Percentiles rank a stretch among this genome's conserved stretches.
These are phyloP conservation scores for Lates japonicus DNA, from an alignment of 2,797 vertebrate species.

Conservation along the genomic window DNA sequence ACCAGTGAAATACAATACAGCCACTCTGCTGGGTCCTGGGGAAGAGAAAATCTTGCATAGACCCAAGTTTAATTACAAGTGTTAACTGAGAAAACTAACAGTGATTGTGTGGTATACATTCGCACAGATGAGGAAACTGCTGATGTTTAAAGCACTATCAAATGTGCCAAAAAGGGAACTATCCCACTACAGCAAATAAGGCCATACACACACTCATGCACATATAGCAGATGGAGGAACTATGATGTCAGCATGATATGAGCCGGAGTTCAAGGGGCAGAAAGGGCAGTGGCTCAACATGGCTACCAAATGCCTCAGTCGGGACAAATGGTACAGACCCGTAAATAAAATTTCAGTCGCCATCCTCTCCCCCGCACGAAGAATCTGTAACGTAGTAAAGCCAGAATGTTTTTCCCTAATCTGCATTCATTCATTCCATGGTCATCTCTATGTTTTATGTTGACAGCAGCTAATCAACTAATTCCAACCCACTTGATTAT, in stretches of 20 bases:
- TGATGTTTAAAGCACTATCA: conserved; percentile 1
- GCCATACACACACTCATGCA: conserved; percentile 1
- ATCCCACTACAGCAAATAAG: neutral
- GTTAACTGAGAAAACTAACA: conserved; percentile 11
- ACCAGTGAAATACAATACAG: conserved; percentile 28
- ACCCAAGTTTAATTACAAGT: neutral
- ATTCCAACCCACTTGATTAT: conserved; percentile 31
- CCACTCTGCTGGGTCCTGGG: conserved; percentile 21
- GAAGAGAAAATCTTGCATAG: conserved; percentile 2
- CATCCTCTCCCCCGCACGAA: neutral
- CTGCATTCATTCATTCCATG: neutral
- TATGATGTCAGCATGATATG: conserved; percentile 35
- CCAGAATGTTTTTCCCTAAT: neutral
- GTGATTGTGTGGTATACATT: conserved; percentile 1
- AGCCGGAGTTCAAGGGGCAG: conserved; percentile 27
- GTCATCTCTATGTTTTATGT: conserved; percentile 26
- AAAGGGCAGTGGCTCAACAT: conserved; percentile 38
- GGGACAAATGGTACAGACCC: conserved; percentile 23
- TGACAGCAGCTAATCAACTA: conserved; percentile 19
- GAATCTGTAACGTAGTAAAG: neutral
- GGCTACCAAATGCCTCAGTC: conserved; percentile 24
- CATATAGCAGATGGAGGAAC: conserved; percentile 46
- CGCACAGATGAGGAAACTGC: conserved; percentile 3
- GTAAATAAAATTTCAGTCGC: neutral
- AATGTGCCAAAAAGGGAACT: conserved; percentile 13